These are phyloP conservation scores for Natrix natrix DNA, from an alignment of 2,797 vertebrate genomes.

Conservation along the genomic window DNA sequence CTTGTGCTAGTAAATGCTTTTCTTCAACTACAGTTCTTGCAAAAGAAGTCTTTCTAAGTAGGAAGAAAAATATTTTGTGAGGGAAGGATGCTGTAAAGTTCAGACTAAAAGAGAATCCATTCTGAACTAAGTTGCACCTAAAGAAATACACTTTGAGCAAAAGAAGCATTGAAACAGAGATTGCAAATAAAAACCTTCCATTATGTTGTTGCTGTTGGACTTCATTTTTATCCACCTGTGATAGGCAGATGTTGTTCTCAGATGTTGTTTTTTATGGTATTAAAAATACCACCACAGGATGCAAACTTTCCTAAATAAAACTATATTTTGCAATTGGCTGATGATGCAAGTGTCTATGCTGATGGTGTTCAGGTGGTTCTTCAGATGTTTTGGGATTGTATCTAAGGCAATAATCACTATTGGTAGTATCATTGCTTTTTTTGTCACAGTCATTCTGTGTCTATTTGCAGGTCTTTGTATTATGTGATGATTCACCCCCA, in stretches of 20 bases:
- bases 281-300: neutral
- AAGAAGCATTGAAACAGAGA: neutral
- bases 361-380: neutral
- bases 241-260: neutral
- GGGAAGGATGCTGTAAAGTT: neutral
- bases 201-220: neutral
- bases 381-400: neutral
- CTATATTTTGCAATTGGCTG: neutral
- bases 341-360: neutral
- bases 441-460: neutral
- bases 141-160: neutral
- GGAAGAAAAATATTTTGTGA: neutral
- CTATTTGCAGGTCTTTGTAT: neutral
- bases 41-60: neutral
- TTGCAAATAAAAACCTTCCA: neutral
- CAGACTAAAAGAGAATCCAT: neutral
- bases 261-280: neutral
- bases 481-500: neutral
- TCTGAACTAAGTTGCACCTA: neutral
- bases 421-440: neutral
- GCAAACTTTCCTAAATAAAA: neutral
- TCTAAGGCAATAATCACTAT: neutral
- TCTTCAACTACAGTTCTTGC: conserved; percentile 23
- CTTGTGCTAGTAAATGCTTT: neutral
- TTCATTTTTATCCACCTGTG: neutral